Conservation (phyloP, 1,140 invertebrate genomes). For the Psix sp. region DNA sequence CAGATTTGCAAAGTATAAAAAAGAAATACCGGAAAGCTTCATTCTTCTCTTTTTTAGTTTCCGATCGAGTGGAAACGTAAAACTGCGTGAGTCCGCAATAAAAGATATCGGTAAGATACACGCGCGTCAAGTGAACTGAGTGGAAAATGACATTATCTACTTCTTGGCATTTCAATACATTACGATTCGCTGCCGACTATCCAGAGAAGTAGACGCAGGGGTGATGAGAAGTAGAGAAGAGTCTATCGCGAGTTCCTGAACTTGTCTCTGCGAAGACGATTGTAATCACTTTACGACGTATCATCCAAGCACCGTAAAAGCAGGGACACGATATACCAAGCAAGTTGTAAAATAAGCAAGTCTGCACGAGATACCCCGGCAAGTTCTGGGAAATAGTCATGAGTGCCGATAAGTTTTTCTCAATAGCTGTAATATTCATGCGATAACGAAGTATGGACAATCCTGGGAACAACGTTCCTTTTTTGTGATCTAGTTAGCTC, state of each 20-base stretch:
- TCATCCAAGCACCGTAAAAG: slow-evolving; percentile 53
- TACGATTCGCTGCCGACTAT: slow-evolving; percentile 57
- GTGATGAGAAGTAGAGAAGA: background rate
- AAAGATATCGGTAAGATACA: slow-evolving; percentile 23
- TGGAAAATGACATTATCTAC: slow-evolving; percentile 53
- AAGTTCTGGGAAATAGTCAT: too few relatives aligned
- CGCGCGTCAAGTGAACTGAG: slow-evolving; percentile 23
- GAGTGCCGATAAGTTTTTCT: too few relatives aligned
- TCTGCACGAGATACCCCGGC: background rate
- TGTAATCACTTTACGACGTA: slow-evolving; percentile 53
- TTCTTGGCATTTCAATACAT: slow-evolving; percentile 61
- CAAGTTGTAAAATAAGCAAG: slow-evolving; percentile 20
- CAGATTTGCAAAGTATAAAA: slow-evolving; percentile 32
- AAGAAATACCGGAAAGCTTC: slow-evolving; percentile 23
- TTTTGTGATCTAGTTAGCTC: too few relatives aligned
- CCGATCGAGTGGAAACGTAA: slow-evolving; percentile 13
- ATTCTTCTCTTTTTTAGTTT: background rate
- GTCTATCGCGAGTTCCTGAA: slow-evolving; percentile 30
- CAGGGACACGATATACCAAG: slow-evolving; percentile 23
- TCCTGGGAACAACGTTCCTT: too few relatives aligned
- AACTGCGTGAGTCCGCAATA: slow-evolving; percentile 21
- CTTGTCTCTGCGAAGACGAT: slow-evolving; percentile 43
- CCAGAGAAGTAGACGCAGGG: background rate
- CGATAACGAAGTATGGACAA: too few relatives aligned
- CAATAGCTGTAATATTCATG: too few relatives aligned